A percentile compares a stretch with the other conserved stretches of the same genome.
Evolutionary conservation across 2,113 vertebrate genomes (phyloP).

Genomic region (Brachyhypopomus gauderio): DNA sequence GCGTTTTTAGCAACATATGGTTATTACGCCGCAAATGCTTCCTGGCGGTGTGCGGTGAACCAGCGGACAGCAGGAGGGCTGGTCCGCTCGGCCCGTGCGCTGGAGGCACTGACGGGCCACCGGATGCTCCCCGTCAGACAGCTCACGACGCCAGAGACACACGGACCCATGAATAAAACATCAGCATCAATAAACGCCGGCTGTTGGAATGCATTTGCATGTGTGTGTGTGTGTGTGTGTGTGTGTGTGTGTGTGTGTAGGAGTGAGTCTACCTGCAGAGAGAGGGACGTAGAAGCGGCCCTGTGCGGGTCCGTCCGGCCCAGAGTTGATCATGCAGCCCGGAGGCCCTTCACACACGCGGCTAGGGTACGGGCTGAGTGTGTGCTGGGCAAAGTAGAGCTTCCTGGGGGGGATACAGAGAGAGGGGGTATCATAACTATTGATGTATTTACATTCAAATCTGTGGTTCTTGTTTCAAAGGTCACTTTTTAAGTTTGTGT

Average conservation of each 20-base stretch:
- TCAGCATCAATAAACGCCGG: background rate
- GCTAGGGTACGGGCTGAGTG: slow-evolving; percentile 87
- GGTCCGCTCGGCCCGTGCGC: background rate
- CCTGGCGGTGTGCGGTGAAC: too few relatives aligned
- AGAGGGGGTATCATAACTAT: background rate
- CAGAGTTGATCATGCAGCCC: slow-evolving; percentile 85
- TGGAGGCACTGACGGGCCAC: background rate
- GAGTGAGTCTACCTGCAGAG: background rate
- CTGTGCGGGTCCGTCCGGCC: slow-evolving; percentile 85
- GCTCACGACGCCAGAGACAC: background rate
- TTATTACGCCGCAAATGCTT: slow-evolving; percentile 13
- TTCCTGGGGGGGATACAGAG: slow-evolving; percentile 73
- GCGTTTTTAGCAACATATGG: too few relatives aligned
- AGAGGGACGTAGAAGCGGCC: slow-evolving; percentile 81
- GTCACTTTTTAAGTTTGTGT: too few relatives aligned
- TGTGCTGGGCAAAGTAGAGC: slow-evolving; percentile 88
- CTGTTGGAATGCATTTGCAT: background rate
- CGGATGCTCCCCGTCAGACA: background rate
- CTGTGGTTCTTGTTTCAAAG: too few relatives aligned
- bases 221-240: slow-evolving; percentile 1
- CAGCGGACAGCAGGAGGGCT: too few relatives aligned
- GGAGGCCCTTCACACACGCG: slow-evolving; percentile 84
- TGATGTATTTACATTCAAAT: too few relatives aligned
- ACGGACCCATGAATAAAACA: slow-evolving; percentile 1
- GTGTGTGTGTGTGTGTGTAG: background rate